Evolutionary conservation across 2,113 vertebrate species (phyloP).

Genomic region (Petroica traversi): DNA sequence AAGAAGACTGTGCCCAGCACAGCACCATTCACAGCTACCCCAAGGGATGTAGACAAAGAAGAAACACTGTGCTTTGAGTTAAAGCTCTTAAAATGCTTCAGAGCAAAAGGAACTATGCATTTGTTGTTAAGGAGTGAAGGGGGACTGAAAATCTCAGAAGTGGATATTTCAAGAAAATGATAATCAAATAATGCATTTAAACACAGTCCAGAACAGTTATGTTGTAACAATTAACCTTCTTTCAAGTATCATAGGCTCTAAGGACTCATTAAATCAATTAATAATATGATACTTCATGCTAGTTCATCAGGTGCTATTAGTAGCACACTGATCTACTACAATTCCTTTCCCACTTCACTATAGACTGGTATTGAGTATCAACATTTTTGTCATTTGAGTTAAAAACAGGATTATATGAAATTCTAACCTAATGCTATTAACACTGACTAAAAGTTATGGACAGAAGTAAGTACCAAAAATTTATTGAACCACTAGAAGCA

Average conservation of each 20-base stretch:
- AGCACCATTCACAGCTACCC: not conserved
- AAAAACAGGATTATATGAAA: not conserved
- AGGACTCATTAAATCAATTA: not conserved
- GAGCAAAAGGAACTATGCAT: not conserved
- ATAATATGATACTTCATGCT: not conserved
- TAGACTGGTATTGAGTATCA: not conserved
- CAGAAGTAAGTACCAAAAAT: not conserved
- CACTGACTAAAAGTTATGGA: not conserved
- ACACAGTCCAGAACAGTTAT: not conserved
- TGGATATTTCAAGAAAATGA: not conserved
- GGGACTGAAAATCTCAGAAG: not conserved
- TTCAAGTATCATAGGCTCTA: not conserved
- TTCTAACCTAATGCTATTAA: not conserved
- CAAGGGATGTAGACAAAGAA: not conserved
- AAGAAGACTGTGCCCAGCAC: not conserved
- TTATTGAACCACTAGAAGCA: not conserved
- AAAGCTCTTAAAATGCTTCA: not conserved
- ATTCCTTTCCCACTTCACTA: not conserved
- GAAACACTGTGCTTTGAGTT: not conserved
- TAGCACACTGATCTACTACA: not conserved
- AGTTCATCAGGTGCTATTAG: not conserved
- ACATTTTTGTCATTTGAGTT: not conserved
- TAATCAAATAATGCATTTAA: not conserved
- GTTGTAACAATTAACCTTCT: not conserved
- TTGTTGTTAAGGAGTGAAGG: not conserved